Conservation (phyloP, 2,888 invertebrate species). For the Drosophila imparisetae region DNA sequence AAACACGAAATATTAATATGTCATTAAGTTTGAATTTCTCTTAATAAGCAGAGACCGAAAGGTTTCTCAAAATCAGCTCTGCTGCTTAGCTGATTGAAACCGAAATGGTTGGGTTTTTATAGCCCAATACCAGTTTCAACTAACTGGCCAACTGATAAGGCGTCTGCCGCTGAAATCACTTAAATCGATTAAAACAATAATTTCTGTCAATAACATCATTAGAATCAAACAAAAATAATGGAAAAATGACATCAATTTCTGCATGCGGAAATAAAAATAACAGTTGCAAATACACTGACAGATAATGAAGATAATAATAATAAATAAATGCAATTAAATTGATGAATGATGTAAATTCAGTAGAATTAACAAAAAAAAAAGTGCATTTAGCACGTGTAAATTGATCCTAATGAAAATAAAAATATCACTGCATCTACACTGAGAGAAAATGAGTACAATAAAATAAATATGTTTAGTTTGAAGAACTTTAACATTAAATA, state of each 20-base stretch:
- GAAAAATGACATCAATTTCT: neutral
- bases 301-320: neutral
- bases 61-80: neutral
- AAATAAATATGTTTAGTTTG: neutral
- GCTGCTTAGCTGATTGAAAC: constrained; percentile 42
- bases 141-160: constrained; percentile 61
- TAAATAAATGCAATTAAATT: neutral
- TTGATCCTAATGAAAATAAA: neutral
- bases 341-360: neutral
- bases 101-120: constrained; percentile 63
- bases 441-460: neutral
- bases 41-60: constrained; percentile 19
- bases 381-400: too few species aligned
- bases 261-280: constrained; percentile 5
- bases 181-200: neutral
- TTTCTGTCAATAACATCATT: constrained; percentile 10
- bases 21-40: neutral
- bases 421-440: constrained; percentile 23
- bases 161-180: constrained; percentile 19
- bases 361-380: too few species aligned
- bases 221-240: neutral
- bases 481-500: neutral
- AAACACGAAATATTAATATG: neutral
- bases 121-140: constrained; percentile 70
- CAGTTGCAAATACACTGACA: constrained; percentile 18